A percentile compares a stretch with the other conserved stretches of the same genome.
Evolutionary conservation across 2,888 invertebrate species (phyloP).

Genomic region (Chesias legatella): DNA sequence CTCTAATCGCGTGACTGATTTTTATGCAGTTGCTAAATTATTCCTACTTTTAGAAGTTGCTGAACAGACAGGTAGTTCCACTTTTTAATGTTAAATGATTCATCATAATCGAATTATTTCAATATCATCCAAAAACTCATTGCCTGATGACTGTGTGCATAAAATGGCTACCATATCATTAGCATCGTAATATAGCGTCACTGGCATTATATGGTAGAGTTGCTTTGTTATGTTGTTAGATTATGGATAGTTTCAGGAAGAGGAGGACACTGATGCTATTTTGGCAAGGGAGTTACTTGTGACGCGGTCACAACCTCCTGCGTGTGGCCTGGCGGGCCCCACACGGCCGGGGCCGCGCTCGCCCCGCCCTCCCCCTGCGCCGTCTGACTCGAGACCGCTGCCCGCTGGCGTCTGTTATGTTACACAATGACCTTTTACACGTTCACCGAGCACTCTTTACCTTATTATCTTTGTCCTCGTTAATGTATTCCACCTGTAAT

Average conservation of each 20-base stretch:
- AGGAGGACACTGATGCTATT: constrained; percentile 64
- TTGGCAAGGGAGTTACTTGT: constrained; percentile 77
- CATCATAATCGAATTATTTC: constrained; percentile 4
- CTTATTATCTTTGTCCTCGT: constrained; percentile 73
- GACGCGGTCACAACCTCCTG: constrained; percentile 82
- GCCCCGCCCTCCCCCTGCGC: constrained; percentile 81
- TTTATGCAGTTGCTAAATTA: constrained; percentile 54
- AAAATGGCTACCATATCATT: constrained; percentile 23
- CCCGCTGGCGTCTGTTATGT: constrained; percentile 75
- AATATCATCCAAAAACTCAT: neutral
- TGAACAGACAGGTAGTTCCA: constrained; percentile 30
- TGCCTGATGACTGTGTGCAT: constrained; percentile 7
- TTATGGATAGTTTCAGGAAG: neutral
- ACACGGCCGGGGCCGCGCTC: constrained; percentile 77
- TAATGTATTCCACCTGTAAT: constrained; percentile 74
- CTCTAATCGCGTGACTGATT: constrained; percentile 75
- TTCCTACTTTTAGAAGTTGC: constrained; percentile 31
- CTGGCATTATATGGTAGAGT: neutral
- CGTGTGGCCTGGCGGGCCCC: constrained; percentile 81
- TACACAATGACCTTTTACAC: constrained; percentile 71
- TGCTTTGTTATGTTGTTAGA: neutral
- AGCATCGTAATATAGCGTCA: neutral
- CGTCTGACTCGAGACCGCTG: constrained; percentile 72
- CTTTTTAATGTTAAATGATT: neutral
- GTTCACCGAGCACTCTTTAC: constrained; percentile 63